Base-by-base conservation (phyloP, 2,797 vertebrate species). In the Lycodopsis pacificus region DNA sequence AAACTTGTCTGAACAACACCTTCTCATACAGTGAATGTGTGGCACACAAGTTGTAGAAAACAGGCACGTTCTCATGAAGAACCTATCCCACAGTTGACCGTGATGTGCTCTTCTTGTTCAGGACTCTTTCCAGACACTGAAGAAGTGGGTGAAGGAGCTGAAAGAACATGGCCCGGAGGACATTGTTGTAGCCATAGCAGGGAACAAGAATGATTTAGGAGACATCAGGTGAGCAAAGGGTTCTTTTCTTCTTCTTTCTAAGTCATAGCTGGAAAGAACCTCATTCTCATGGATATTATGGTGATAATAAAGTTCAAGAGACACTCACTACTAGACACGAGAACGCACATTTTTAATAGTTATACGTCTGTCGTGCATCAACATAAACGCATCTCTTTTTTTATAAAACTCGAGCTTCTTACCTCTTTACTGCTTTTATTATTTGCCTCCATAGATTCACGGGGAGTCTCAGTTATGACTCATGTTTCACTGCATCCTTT, bases 121-220 rank as follows among this genome's bases (percentile, higher is more conserved):
- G 98, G 98, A 99, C 93, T 99, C 98, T 8, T 99, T 99, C 95
- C 96, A 98, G 92, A 99, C 97, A 72, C 93, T 99, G 94, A 99
- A 99, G 95, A 99, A 98, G 88, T 99, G 98, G 98, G 98, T 99
- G 79, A 99, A 99, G 90, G 98, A 99, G 89, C 93, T 99, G 82
- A 99, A 99, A 89, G 98, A 99, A 82, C 98, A 99, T 1, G 98
- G 98, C n/a, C 98, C 98, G 49, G 98, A 99, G 83, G 97, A 99
- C 91, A 99, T 99, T 30, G 97, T 99, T 34, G 97, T 99, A 91
- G 98, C 98, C 56, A 99, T 99, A 1, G 98, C 98, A 79, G 98
- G 98, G 84, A 99, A 99, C 90, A 99, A 99, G 91, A 99, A 97
- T 77, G 98, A 99, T 89, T 96, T 99, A 88, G 97, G 97, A 76